Conservation (phyloP, 1,140 invertebrate species). For the Polypedilum vanderplanki region DNA sequence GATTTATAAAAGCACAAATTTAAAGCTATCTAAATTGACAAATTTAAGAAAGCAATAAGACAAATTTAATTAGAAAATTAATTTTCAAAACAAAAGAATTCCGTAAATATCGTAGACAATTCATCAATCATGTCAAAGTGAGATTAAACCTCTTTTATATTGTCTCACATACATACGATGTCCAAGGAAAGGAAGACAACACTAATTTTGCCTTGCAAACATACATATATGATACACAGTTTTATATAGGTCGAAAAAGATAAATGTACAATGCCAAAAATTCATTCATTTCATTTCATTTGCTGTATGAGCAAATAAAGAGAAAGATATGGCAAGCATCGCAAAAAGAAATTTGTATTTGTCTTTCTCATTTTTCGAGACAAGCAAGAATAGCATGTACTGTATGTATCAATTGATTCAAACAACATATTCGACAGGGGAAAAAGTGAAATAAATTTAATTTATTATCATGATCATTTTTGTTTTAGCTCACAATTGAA, state of each 20-base stretch:
- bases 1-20: too few species aligned
- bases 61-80: not conserved
- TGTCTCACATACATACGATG: not conserved
- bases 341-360: not conserved
- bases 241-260: not conserved
- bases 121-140: not conserved
- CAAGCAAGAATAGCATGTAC: not conserved
- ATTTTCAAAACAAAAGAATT: not conserved
- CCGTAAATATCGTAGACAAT: not conserved
- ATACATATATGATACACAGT: not conserved
- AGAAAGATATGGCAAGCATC: not conserved
- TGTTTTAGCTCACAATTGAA: not conserved
- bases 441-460: constrained; percentile 3
- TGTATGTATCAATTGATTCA: not conserved
- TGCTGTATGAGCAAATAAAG: not conserved
- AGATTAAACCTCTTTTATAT: not conserved
- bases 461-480: not conserved
- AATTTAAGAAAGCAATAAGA: not conserved
- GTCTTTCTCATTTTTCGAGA: not conserved
- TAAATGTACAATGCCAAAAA: not conserved
- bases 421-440: not conserved
- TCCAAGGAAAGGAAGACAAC: not conserved
- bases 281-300: constrained; percentile 6
- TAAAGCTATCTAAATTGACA: not conserved
- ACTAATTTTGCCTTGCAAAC: not conserved